These are phyloP conservation scores for Istiophorus platypterus DNA, from an alignment of 2,113 vertebrate species.

Conservation along the genomic window DNA sequence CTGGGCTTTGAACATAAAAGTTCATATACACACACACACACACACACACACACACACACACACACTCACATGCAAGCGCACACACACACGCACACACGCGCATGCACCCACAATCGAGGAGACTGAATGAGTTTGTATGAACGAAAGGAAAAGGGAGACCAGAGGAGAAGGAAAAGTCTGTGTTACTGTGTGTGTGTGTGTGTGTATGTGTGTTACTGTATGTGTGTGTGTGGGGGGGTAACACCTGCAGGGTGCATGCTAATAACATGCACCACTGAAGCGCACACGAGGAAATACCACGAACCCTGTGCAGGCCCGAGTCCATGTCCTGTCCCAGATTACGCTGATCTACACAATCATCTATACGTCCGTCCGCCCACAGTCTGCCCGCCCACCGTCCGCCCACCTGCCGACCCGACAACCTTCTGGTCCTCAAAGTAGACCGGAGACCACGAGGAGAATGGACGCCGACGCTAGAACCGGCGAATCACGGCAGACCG, in stretches of 20 bases:
- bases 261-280: slow-evolving; percentile 72
- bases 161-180: not conserved
- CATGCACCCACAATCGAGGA: slow-evolving; percentile 63
- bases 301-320: slow-evolving; percentile 51
- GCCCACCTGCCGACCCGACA: not conserved
- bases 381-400: too few species aligned
- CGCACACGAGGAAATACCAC: slow-evolving; percentile 55
- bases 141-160: slow-evolving; percentile 20
- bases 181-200: slow-evolving; percentile 22
- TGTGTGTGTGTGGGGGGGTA: slow-evolving; percentile 17
- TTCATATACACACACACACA: too few species aligned
- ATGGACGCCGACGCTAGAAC: slow-evolving; percentile 6
- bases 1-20: slow-evolving; percentile 63
- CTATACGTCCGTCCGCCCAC: not conserved
- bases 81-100: too few species aligned
- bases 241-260: slow-evolving; percentile 67
- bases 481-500: not conserved
- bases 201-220: slow-evolving; percentile 23
- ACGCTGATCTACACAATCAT: not conserved
- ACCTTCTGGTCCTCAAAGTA: not conserved
- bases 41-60: too few species aligned
- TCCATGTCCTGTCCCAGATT: slow-evolving; percentile 67
- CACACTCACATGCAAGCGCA: too few species aligned
- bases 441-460: not conserved
- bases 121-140: slow-evolving; percentile 52